Evolutionary conservation across 2,797 vertebrate species (phyloP).

Genomic region (Petrocephalus schoutedeni): DNA sequence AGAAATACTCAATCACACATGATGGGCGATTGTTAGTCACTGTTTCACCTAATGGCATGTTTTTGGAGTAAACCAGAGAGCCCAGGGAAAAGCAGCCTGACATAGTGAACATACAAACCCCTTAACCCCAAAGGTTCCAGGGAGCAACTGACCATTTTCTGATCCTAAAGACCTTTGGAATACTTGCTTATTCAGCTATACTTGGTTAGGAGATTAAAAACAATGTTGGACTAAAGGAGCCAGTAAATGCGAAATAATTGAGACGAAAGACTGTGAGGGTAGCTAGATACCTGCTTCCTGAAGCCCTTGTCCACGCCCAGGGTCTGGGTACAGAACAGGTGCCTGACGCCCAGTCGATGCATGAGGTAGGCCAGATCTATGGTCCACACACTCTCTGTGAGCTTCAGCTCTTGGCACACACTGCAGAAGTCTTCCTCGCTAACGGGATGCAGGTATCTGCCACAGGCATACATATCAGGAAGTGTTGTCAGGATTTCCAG

Average conservation of each 20-base stretch:
- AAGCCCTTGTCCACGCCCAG: conserved; percentile 75
- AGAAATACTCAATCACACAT: not conserved
- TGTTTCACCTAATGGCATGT: not conserved
- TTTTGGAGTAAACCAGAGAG: not conserved
- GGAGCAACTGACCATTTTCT: not conserved
- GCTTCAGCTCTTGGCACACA: conserved; percentile 61
- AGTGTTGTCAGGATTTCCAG: not conserved
- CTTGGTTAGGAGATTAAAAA: not conserved
- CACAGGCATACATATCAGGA: not conserved
- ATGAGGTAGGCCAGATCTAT: conserved; percentile 74
- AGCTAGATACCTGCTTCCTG: conserved; percentile 65
- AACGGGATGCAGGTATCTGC: conserved; percentile 45
- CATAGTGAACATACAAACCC: not conserved
- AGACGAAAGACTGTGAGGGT: not conserved
- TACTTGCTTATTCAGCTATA: not conserved
- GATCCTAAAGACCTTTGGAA: not conserved
- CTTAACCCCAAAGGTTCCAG: not conserved
- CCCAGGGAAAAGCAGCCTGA: not conserved
- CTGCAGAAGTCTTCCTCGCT: conserved; percentile 64
- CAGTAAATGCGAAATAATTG: not conserved
- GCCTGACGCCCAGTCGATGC: conserved; percentile 63
- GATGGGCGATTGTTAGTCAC: not conserved
- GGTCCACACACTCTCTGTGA: conserved; percentile 74
- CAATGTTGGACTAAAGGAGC: not conserved
- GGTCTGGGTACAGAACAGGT: conserved; percentile 72